phyloP scores from a whole-genome alignment of 2,888 invertebrate species.

The Chorisops tibialis region DNA sequence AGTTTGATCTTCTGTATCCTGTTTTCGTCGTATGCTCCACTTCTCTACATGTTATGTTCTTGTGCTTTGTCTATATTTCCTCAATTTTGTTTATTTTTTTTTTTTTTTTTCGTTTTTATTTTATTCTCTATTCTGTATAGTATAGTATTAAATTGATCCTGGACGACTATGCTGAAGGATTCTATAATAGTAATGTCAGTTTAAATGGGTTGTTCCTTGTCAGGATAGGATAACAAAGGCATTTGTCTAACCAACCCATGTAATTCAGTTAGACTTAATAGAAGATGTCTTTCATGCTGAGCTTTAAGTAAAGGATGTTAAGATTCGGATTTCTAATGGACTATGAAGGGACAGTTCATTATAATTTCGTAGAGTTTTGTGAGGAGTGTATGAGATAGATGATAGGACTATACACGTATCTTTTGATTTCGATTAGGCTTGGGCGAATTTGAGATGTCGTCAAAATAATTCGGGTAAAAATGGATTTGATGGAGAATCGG shows the following conservation, averaged over 20 bases:
- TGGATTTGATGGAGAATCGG: no score
- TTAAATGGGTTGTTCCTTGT: conserved; percentile 21
- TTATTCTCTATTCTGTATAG: background rate
- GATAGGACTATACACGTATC: no score
- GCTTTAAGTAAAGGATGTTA: conserved; percentile 7
- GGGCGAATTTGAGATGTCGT: no score
- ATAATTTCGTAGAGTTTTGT: background rate
- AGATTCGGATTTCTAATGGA: conserved; percentile 22
- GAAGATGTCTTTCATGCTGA: conserved; percentile 14
- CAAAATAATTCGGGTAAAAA: no score
- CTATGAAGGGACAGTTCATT: conserved; percentile 20
- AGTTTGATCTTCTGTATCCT: no score
- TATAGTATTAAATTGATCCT: background rate
- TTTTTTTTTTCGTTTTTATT: background rate
- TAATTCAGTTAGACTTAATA: conserved; percentile 25
- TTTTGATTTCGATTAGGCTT: no score
- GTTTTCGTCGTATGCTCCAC: background rate
- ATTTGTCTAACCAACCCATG: conserved; percentile 26
- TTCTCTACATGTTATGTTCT: background rate
- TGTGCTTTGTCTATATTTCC: background rate
- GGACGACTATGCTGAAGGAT: background rate
- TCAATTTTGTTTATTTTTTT: background rate
- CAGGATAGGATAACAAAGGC: conserved; percentile 18
- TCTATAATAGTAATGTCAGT: conserved; percentile 5
- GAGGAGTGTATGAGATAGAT: no score